Base-by-base conservation (phyloP, 2,888 invertebrate species). In the Oscheius sp. region DNA sequence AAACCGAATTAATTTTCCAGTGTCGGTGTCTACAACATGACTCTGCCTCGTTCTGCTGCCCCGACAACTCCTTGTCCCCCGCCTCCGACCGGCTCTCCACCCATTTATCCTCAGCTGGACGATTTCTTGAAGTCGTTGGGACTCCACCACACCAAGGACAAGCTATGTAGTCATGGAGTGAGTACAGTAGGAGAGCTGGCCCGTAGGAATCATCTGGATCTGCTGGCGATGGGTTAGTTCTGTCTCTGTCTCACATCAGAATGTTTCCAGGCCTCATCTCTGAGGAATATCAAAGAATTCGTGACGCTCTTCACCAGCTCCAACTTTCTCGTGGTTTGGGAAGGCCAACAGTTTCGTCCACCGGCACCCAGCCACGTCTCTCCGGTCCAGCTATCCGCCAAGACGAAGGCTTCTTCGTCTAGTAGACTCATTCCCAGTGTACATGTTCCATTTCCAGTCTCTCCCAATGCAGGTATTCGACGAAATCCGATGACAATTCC, bases 71-170 rank as follows among this genome's bases (percentile, higher is more conserved):
- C 59, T 21, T 53, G 73, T 47, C 82, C 82, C 3, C 79, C 77
- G 0, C 78, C 82, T 4, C 79, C 82, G 3, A 50, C 70, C 5
- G 66, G 73, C 2, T 78, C 80, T 32, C 79, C 81, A 1, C 78
- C 84, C 7, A 76, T 81, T 13, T 77, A 77, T 74, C 84, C 82
- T 32, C 73, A 76, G n/a, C 72, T 85, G 51, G 84, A 82, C 33
- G 83, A 84, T 47, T 85, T 85, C 70, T 73, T 83, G 50, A 73
- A 74, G 48, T 76, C 74, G 1, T 59, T 74, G 29, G 74, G 74
- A n/a, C 42, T 74, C 29, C 60, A 59, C 13, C 74, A 74, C 47
- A 60, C 70, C 3, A 62, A 37, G 62, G 70, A 70, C 2, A 74
- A 70, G 13, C 63, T 74, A 47, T 48, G 42, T 32, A 57, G 48